Evolutionary conservation across 2,888 invertebrate species (phyloP).

Genomic region (Thereva unica): DNA sequence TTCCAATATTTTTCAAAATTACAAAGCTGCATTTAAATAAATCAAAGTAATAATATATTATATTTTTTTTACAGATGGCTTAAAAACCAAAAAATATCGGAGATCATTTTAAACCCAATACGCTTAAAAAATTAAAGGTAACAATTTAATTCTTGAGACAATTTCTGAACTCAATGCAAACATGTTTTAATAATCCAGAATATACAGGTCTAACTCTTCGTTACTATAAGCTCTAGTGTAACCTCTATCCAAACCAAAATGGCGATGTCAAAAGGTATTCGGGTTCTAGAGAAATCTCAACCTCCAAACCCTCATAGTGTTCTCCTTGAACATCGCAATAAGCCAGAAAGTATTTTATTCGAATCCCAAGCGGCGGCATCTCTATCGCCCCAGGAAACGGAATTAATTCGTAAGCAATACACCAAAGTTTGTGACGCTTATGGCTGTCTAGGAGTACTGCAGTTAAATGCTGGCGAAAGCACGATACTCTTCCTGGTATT

Average conservation of each 20-base stretch:
- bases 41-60: too few species aligned
- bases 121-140: too few species aligned
- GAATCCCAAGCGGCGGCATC: constrained; percentile 88
- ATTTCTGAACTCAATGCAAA: too few species aligned
- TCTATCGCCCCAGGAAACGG: constrained; percentile 74
- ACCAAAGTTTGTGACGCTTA: constrained; percentile 92
- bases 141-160: too few species aligned
- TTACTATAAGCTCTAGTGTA: neutral
- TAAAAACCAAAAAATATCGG: too few species aligned
- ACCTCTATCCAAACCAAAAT: constrained; percentile 59
- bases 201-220: too few species aligned
- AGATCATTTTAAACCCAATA: too few species aligned
- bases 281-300: constrained; percentile 85
- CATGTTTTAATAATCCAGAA: too few species aligned
- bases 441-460: constrained; percentile 92
- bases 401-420: constrained; percentile 86
- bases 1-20: too few species aligned
- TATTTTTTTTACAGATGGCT: too few species aligned
- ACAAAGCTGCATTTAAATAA: too few species aligned
- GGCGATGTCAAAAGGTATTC: constrained; percentile 94
- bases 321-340: constrained; percentile 84
- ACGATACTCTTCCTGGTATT: constrained; percentile 87
- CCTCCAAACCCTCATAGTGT: constrained; percentile 88
- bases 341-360: constrained; percentile 84
- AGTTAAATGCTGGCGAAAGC: constrained; percentile 81